These are phyloP conservation scores for Lymantria dispar DNA, from an alignment of 2,888 invertebrate genomes.

Conservation along the genomic window DNA sequence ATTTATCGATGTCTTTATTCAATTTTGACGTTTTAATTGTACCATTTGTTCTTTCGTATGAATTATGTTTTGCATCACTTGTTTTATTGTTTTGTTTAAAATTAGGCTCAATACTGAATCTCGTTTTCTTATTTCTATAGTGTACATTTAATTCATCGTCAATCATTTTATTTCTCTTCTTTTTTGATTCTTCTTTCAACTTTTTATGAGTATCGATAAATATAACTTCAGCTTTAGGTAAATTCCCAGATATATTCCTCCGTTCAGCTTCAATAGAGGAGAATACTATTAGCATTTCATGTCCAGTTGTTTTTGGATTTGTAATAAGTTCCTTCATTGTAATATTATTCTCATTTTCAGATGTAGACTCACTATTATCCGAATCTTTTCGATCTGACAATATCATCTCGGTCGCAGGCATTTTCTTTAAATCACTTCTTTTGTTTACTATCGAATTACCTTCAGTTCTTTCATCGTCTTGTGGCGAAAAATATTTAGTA, in stretches of 20 bases:
- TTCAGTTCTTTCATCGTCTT: background rate
- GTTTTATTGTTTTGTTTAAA: background rate
- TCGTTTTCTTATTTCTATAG: background rate
- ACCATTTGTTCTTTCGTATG: background rate
- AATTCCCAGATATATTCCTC: background rate
- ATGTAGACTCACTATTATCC: background rate
- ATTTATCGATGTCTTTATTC: background rate
- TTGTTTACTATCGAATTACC: background rate
- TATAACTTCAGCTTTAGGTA: slow-evolving; percentile 10
- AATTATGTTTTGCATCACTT: background rate
- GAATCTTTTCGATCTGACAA: background rate
- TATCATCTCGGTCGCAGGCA: slow-evolving; percentile 17
- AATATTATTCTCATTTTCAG: slow-evolving; percentile 27
- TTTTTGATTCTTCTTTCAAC: background rate
- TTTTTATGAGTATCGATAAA: slow-evolving; percentile 23
- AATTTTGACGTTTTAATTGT: background rate
- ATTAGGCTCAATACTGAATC: slow-evolving; percentile 3
- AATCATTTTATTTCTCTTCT: background rate
- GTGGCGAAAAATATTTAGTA: background rate
- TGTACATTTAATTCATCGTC: background rate
- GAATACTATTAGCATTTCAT: background rate
- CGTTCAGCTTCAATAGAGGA: slow-evolving; percentile 1
- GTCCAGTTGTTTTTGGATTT: slow-evolving; percentile 4
- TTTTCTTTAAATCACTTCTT: background rate
- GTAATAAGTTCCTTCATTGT: background rate